phyloP scores from a whole-genome alignment of 2,797 vertebrate species.

The Thalassophryne amazonica region DNA sequence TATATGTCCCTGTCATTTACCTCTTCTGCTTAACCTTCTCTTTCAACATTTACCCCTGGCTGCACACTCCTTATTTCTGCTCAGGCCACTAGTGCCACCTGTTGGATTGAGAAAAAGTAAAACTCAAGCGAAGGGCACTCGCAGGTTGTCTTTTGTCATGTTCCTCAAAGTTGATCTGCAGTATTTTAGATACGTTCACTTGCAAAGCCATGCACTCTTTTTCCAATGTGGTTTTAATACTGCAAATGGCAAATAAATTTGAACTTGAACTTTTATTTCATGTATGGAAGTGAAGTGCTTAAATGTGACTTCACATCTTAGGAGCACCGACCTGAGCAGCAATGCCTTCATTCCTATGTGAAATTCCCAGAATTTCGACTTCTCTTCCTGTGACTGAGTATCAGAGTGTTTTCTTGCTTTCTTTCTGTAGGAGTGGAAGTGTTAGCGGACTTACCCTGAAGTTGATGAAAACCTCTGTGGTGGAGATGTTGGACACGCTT shows the following conservation, averaged over 20 bases:
- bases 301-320: not conserved
- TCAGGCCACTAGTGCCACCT: conserved; percentile 78
- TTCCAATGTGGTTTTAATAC: too few relatives aligned
- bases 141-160: not conserved
- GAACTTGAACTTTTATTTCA: too few relatives aligned
- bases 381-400: not conserved
- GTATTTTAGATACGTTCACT: too few relatives aligned
- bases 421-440: conserved; percentile 88
- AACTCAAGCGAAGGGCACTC: conserved; percentile 6
- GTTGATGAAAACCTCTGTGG: conserved; percentile 96
- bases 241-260: too few relatives aligned
- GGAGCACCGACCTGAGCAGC: not conserved
- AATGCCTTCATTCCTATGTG: too few relatives aligned
- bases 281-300: not conserved
- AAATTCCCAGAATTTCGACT: not conserved
- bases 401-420: not conserved
- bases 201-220: too few relatives aligned
- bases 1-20: conserved; percentile 50
- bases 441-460: conserved; percentile 96
- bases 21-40: too few relatives aligned
- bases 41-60: not conserved
- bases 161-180: not conserved
- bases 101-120: conserved; percentile 53
- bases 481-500: conserved; percentile 94
- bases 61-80: conserved; percentile 14